Percentiles rank a stretch among this genome's conserved stretches.
phyloP scores from a whole-genome alignment of 2,797 vertebrate species.

The Salmo trutta region DNA sequence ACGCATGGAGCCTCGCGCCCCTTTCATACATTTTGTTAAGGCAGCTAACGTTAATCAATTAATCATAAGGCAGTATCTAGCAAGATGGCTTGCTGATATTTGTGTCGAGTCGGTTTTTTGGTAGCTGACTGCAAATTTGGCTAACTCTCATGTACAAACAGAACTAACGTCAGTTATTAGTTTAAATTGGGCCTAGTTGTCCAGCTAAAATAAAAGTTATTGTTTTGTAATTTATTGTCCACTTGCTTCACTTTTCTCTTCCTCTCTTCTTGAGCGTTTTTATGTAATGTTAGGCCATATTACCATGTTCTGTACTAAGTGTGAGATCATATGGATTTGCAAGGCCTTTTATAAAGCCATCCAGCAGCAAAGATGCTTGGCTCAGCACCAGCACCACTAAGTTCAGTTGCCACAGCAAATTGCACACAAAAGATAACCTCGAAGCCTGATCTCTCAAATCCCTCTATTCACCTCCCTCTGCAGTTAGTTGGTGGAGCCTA shows the following conservation, averaged over 20 bases:
- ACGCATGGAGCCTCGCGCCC: not conserved
- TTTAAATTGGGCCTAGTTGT: not conserved
- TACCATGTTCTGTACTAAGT: not conserved
- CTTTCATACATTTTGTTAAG: not conserved
- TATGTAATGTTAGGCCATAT: not conserved
- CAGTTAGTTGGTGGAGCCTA: constrained; percentile 31
- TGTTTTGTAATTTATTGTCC: not conserved
- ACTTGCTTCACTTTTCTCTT: not conserved
- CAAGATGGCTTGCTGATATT: not conserved
- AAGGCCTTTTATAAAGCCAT: not conserved
- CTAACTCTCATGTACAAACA: not conserved
- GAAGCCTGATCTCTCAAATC: constrained; percentile 63
- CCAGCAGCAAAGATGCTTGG: constrained; percentile 46
- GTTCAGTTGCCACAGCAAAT: constrained; percentile 55
- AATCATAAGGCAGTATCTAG: not conserved
- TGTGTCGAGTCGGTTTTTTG: not conserved
- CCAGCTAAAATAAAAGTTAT: not conserved
- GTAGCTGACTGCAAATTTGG: not conserved
- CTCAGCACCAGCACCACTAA: constrained; percentile 55
- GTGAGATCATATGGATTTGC: not conserved
- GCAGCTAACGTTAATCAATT: not conserved
- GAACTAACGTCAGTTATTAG: not conserved
- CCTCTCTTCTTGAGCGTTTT: not conserved
- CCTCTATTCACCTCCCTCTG: constrained; percentile 49
- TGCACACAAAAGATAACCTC: constrained; percentile 60